Evolutionary conservation across 2,113 vertebrate species (phyloP).

Genomic region (Paratilapia polleni): DNA sequence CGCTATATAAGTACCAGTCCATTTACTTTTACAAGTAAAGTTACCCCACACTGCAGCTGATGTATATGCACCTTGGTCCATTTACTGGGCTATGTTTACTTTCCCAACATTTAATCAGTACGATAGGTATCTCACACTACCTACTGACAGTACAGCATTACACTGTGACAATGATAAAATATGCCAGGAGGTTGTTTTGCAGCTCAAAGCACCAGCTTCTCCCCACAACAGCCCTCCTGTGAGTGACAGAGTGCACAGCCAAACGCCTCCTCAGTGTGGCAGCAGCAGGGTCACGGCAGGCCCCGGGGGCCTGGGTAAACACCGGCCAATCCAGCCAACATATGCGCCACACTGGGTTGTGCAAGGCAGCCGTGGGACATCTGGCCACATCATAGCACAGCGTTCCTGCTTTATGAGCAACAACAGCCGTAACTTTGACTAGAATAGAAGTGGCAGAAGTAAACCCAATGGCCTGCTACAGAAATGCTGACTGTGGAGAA

Average conservation of each 20-base stretch:
- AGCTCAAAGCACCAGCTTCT: slow-evolving; percentile 13
- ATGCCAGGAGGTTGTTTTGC: slow-evolving; percentile 11
- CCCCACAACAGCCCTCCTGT: slow-evolving; percentile 10
- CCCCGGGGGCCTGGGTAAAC: slow-evolving; percentile 62
- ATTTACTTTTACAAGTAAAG: background rate
- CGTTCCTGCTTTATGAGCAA: slow-evolving; percentile 68
- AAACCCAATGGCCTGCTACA: slow-evolving; percentile 41
- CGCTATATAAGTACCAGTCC: too few species aligned
- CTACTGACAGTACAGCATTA: slow-evolving; percentile 1
- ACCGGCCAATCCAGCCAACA: slow-evolving; percentile 59
- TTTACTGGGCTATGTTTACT: background rate
- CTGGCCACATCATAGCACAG: slow-evolving; percentile 63
- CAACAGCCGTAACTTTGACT: slow-evolving; percentile 63
- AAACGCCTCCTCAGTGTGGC: slow-evolving; percentile 42
- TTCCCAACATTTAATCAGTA: background rate
- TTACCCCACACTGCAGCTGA: too few species aligned
- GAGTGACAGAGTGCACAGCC: slow-evolving; percentile 21
- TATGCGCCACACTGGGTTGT: slow-evolving; percentile 64
- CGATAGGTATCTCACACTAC: background rate
- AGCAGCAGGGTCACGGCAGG: slow-evolving; percentile 38
- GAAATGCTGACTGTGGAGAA: slow-evolving; percentile 57
- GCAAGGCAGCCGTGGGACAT: slow-evolving; percentile 63
- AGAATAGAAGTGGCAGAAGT: slow-evolving; percentile 51
- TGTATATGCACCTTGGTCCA: background rate
- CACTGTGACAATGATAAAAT: background rate